These are phyloP conservation scores for Myrmophylax atrothorax DNA, from an alignment of 2,113 vertebrate species.

Conservation along the genomic window DNA sequence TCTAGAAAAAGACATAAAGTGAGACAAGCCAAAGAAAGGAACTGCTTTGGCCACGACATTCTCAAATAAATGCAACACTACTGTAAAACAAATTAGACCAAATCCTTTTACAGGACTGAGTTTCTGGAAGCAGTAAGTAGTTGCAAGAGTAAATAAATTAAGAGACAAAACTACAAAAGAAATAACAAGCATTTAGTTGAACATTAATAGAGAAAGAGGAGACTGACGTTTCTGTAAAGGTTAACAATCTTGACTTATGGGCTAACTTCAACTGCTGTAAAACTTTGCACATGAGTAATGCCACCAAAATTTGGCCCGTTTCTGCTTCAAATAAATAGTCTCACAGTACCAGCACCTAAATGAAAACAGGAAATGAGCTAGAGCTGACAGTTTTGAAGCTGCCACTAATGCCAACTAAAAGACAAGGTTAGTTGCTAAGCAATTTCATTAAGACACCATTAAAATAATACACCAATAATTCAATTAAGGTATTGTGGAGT, in stretches of 20 bases:
- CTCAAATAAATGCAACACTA: background rate
- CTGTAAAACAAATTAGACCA: background rate
- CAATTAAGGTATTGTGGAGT: background rate
- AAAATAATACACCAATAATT: conserved; percentile 52
- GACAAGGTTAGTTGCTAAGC: conserved; percentile 37
- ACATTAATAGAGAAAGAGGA: background rate
- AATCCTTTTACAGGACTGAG: background rate
- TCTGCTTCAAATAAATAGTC: background rate
- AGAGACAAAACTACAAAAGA: background rate
- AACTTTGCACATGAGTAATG: background rate
- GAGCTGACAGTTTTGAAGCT: conserved; percentile 13
- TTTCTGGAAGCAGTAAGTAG: background rate
- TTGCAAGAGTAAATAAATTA: background rate
- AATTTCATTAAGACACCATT: conserved; percentile 53
- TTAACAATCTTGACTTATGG: background rate
- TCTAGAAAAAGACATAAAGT: background rate
- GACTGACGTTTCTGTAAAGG: background rate
- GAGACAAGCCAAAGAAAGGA: background rate
- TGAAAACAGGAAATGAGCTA: background rate
- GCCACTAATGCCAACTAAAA: background rate
- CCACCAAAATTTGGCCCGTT: background rate
- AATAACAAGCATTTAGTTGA: background rate
- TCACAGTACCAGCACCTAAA: background rate
- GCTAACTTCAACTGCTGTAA: background rate
- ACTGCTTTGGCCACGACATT: background rate